phyloP scores from a whole-genome alignment of 2,888 invertebrate species.

The Cheilosia grossa region DNA sequence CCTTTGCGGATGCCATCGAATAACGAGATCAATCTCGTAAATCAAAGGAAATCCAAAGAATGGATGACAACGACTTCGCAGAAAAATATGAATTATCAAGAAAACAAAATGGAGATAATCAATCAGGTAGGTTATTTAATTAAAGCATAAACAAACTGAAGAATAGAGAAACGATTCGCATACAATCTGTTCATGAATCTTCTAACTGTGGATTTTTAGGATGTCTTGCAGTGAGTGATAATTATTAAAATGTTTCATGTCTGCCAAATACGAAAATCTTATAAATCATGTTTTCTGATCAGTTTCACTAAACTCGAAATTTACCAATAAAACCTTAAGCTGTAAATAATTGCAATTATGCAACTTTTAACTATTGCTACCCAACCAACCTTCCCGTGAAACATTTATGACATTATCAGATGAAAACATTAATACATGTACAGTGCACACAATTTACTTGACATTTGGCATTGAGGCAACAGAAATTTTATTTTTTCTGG shows the following conservation, averaged over 20 bases:
- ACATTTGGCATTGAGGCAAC: too few relatives aligned
- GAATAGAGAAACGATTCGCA: conserved; percentile 1
- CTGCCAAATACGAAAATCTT: neutral
- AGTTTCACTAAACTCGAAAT: neutral
- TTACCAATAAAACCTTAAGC: neutral
- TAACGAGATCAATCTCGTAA: conserved; percentile 78
- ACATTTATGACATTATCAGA: neutral
- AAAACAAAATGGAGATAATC: conserved; percentile 82
- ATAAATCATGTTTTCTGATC: neutral
- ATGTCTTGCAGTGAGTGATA: conserved; percentile 5
- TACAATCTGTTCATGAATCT: neutral
- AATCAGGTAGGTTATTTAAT: conserved; percentile 79
- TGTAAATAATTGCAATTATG: conserved; percentile 21
- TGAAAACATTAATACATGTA: too few relatives aligned
- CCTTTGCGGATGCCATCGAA: conserved; percentile 56
- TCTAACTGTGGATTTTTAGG: neutral
- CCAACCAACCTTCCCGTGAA: neutral
- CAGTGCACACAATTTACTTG: too few relatives aligned
- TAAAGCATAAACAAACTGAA: neutral
- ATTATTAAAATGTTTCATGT: neutral
- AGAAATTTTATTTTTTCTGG: too few relatives aligned
- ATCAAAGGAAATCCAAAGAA: conserved; percentile 78
- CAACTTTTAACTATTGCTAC: conserved; percentile 6
- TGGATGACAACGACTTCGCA: conserved; percentile 59
- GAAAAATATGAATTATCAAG: conserved; percentile 79